Evolutionary conservation across 2,888 invertebrate species (phyloP).

Genomic region (Cephus pygmeus): DNA sequence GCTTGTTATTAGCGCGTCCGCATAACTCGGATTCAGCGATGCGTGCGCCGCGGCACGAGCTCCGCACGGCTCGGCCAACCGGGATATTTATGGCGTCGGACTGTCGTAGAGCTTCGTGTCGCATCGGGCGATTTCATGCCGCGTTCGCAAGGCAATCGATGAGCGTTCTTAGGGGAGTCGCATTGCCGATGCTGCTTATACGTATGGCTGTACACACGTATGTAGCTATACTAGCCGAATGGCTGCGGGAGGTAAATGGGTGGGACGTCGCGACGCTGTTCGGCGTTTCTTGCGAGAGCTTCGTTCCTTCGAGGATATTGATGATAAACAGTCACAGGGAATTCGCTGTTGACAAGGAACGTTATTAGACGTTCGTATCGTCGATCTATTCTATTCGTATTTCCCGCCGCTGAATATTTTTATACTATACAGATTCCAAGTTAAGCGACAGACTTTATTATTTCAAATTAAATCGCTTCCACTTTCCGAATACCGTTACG

Average conservation of each 20-base stretch:
- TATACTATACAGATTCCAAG: not conserved
- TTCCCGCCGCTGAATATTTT: not conserved
- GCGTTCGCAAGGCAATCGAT: not conserved
- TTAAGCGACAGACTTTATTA: not conserved
- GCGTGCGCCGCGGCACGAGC: conserved; percentile 39
- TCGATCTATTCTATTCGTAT: not conserved
- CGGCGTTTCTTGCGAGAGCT: not conserved
- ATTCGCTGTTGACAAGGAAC: not conserved
- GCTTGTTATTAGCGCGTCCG: conserved; percentile 61
- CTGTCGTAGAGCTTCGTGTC: conserved; percentile 20
- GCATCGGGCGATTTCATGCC: conserved; percentile 21
- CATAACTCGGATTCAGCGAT: conserved; percentile 59
- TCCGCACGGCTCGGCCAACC: not conserved
- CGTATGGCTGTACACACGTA: not conserved
- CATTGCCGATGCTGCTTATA: not conserved
- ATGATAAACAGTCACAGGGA: not conserved
- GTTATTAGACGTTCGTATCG: not conserved
- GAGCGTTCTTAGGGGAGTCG: not conserved
- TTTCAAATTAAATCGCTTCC: not conserved
- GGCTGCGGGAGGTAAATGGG: not conserved
- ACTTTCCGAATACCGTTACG: not conserved
- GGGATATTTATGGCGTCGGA: conserved; percentile 34
- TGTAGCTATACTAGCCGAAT: not conserved
- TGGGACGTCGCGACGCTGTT: not conserved
- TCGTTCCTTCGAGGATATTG: not conserved